phyloP scores from a whole-genome alignment of 2,113 vertebrate genomes.

The Podarcis cretensis region DNA sequence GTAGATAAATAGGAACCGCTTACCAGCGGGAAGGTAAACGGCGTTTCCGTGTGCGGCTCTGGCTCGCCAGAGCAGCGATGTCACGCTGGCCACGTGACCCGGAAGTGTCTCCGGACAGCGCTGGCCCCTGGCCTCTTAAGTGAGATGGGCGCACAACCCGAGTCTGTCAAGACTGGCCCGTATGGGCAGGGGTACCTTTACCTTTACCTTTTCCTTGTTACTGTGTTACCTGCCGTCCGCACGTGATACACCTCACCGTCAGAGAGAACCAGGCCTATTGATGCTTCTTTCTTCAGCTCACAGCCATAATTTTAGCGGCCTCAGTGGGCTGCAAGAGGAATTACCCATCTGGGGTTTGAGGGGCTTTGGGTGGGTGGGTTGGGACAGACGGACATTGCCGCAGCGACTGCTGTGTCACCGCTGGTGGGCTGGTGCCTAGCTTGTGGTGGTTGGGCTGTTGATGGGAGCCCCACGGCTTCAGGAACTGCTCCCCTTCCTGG shows the following conservation, averaged over 20 bases:
- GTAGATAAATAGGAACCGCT: too few relatives aligned
- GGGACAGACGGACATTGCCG: neutral
- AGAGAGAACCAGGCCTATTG: neutral
- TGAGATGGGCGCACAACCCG: too few relatives aligned
- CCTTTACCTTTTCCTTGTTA: neutral
- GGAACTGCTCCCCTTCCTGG: slow-evolving; percentile 4
- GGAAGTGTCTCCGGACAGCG: too few relatives aligned
- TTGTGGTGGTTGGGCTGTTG: neutral
- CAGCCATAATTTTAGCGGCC: neutral
- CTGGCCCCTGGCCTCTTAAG: too few relatives aligned
- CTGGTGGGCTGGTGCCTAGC: neutral
- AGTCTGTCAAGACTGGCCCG: too few relatives aligned
- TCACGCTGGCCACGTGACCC: too few relatives aligned
- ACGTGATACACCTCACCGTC: neutral
- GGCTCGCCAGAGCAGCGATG: too few relatives aligned
- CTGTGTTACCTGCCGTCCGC: too few relatives aligned
- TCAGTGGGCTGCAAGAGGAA: neutral
- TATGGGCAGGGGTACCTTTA: too few relatives aligned
- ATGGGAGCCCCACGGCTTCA: neutral
- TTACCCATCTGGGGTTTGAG: neutral
- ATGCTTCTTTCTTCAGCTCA: neutral
- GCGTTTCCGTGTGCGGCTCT: too few relatives aligned
- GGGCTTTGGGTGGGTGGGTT: too few relatives aligned
- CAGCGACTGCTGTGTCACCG: neutral
- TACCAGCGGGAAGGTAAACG: too few relatives aligned